Evolutionary conservation across 2,888 invertebrate species (phyloP), one percentile per base, ranked within the genome.

Genomic region (Megaustenia siamemsis): DNA sequence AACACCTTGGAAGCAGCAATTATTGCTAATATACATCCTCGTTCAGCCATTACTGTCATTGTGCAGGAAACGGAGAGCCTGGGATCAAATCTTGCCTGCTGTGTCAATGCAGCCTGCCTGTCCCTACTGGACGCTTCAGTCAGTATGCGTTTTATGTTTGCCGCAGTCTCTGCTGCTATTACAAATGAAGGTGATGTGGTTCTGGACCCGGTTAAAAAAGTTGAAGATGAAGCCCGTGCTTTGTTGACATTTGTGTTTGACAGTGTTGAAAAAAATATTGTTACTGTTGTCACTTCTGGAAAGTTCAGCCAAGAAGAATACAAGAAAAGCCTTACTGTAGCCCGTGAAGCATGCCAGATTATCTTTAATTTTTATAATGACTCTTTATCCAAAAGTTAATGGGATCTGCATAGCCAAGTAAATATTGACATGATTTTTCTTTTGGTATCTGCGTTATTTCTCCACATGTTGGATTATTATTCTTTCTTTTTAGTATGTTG

Each of bases 51-150:
- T 89, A 95, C 96, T 0, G 94, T 98, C 66, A 96, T 96, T 82
- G 94, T 98, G 82, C 98, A 98, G 93, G 98, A 98, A 95, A 94
- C 98, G 91, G 97, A 98, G 92, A 96, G 97, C 94, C 86, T 88
- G 76, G 93, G 93, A 5, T 92, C 92, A 10, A 88, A 97, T 2
- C 94, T 98, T 81, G 96, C 97, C 0, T 96, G 97, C 93, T 96
- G 96, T 24, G 95, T 98, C 53, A 98, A 98, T 95, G 96, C 97
- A 40, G 95, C 96, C 0, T 97, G 97, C 93, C 94, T 98, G 85
- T 97, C 98, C 0, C 94, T 98, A 49, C 95, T 98, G 0, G 96
- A 97, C 94, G 96, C 97, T 0, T 97, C 97, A 40, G 94, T 98
- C n/a, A 95, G 96, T 24, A 96, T 98, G 96, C 96, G 96, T 88